Conservation (phyloP, 2,113 vertebrate genomes). For the Noctilio leporinus region DNA sequence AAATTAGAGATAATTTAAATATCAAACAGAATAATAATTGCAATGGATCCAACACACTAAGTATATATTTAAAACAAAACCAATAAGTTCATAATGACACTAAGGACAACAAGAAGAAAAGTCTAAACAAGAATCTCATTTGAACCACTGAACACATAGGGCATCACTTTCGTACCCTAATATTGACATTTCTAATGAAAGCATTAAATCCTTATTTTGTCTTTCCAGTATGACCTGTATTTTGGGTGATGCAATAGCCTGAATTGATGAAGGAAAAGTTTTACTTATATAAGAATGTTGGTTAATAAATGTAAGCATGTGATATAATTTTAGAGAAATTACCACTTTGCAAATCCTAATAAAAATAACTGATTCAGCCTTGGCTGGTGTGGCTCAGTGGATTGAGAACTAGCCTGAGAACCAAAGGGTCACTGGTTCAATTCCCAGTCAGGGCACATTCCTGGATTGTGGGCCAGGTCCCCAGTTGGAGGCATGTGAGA, state of each 20-base stretch:
- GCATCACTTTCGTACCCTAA: background rate
- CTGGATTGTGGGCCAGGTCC: no score
- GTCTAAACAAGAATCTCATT: background rate
- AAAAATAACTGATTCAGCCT: constrained; percentile 32
- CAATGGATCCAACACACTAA: background rate
- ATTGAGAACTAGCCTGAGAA: no score
- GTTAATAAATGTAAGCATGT: constrained; percentile 2
- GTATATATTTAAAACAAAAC: background rate
- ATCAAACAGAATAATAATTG: background rate
- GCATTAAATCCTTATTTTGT: background rate
- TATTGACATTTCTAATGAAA: background rate
- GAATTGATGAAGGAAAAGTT: constrained; percentile 7
- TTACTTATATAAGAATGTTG: background rate
- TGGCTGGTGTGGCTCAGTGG: no score
- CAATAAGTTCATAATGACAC: background rate
- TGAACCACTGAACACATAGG: background rate
- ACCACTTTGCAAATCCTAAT: background rate
- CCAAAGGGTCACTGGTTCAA: no score
- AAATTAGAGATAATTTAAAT: background rate
- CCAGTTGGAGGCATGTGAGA: no score
- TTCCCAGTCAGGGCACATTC: no score
- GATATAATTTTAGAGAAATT: background rate
- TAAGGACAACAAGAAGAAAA: background rate
- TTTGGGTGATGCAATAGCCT: background rate
- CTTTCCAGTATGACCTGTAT: background rate